A percentile compares a stretch with the other conserved stretches of the same genome.
Conservation (phyloP, 2,888 invertebrate species). For the Melieria crassipennis region DNA sequence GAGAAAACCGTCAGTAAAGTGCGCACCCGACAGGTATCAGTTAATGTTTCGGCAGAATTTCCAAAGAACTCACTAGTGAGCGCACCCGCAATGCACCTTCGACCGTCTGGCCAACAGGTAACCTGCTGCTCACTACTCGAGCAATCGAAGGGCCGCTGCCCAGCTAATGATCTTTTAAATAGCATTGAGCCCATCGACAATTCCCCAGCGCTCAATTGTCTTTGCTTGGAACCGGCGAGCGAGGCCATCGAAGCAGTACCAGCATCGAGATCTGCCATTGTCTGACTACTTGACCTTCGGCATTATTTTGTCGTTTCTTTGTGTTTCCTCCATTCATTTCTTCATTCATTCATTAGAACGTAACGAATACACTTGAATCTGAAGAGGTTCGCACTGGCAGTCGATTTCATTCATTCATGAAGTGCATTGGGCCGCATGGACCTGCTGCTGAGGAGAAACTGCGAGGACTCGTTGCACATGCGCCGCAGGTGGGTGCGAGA, state of each 20-base stretch:
- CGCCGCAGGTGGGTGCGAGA: constrained; percentile 34
- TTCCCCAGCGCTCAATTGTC: constrained; percentile 47
- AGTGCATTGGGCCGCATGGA: background rate
- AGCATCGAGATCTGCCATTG: constrained; percentile 23
- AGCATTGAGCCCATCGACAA: constrained; percentile 47
- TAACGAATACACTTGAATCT: constrained; percentile 20
- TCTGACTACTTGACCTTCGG: constrained; percentile 44
- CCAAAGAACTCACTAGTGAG: constrained; percentile 19
- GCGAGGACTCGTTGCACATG: constrained; percentile 20
- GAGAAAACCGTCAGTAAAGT: too few relatives aligned
- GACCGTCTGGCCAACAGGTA: background rate
- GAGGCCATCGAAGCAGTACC: constrained; percentile 12
- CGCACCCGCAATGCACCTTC: constrained; percentile 11
- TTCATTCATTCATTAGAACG: constrained; percentile 43
- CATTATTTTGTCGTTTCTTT: constrained; percentile 24
- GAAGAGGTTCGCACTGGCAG: too few relatives aligned
- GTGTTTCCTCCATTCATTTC: background rate
- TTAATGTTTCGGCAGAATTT: constrained; percentile 2
- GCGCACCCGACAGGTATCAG: too few relatives aligned
- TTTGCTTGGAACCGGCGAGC: background rate
- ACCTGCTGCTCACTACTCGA: too few relatives aligned
- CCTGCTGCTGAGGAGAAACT: constrained; percentile 8
- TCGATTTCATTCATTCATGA: constrained; percentile 22
- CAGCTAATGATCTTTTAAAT: constrained; percentile 64
- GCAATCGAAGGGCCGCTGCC: background rate